phyloP scores from a whole-genome alignment of 2,888 invertebrate genomes.

The Hipparchia sbordonii region DNA sequence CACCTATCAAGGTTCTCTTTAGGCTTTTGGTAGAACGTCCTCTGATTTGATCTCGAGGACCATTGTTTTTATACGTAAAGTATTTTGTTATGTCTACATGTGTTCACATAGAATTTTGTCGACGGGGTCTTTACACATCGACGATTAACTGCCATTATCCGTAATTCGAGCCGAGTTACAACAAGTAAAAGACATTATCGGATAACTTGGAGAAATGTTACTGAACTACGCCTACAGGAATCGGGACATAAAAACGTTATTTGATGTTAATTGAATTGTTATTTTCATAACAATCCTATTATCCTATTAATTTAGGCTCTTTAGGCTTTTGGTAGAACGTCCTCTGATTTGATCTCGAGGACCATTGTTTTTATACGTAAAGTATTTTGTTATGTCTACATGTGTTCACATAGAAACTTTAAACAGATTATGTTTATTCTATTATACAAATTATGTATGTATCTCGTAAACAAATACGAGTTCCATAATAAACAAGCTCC shows the following conservation, averaged over 20 bases:
- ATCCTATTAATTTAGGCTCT: no score
- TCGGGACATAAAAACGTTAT: constrained; percentile 36
- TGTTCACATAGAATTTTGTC: constrained; percentile 35
- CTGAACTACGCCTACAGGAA: constrained; percentile 21
- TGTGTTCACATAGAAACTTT: not conserved
- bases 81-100: not conserved
- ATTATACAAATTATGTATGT: constrained; percentile 17
- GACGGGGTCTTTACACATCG: constrained; percentile 39
- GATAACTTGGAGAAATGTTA: constrained; percentile 32
- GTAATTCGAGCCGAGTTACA: constrained; percentile 42
- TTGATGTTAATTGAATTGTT: constrained; percentile 3
- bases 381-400: not conserved
- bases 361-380: not conserved
- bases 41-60: not conserved
- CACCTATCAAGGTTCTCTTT: no score
- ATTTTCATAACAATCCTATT: no score
- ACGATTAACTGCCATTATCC: constrained; percentile 50
- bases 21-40: not conserved
- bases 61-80: not conserved
- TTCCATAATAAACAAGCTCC: constrained; percentile 32
- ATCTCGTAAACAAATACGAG: not conserved
- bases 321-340: not conserved
- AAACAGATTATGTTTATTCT: constrained; percentile 10
- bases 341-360: not conserved
- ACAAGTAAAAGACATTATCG: constrained; percentile 46